phyloP scores from a whole-genome alignment of 2,113 vertebrate species.

The Nannospalax galili region DNA sequence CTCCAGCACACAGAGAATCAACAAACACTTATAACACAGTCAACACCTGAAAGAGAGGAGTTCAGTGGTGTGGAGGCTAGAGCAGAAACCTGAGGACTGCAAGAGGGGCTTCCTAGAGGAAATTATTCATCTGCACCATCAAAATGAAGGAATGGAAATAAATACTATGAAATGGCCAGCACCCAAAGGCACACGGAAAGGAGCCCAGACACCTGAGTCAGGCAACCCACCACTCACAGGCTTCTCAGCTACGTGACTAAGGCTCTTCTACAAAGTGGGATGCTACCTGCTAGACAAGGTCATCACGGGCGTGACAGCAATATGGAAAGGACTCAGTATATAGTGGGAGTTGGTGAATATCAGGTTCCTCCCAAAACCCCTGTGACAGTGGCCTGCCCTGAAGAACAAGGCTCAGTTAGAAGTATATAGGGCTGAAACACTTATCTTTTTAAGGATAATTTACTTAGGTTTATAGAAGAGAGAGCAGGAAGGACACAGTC shows the following conservation, averaged over 20 bases:
- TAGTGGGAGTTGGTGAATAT: neutral
- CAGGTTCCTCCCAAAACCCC: neutral
- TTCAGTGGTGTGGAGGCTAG: neutral
- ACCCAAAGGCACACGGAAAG: neutral
- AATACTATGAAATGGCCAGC: rapidly evolving
- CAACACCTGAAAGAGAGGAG: neutral
- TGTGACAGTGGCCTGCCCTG: neutral
- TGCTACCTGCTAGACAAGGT: neutral
- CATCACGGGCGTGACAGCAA: neutral
- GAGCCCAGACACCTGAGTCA: neutral
- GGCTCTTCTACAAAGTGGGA: neutral
- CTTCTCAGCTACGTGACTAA: neutral
- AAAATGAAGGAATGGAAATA: neutral
- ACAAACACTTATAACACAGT: neutral
- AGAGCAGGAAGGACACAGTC: neutral
- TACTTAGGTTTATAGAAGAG: neutral
- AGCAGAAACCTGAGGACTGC: neutral
- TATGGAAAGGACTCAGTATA: neutral
- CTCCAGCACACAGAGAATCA: rapidly evolving
- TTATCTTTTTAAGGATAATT: neutral
- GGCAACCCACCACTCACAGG: neutral
- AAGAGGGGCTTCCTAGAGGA: neutral
- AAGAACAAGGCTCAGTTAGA: neutral
- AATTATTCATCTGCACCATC: neutral
- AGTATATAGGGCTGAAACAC: neutral